Evolutionary conservation across 1,140 invertebrate species (phyloP).

Genomic region (Psilanteris sp.): DNA sequence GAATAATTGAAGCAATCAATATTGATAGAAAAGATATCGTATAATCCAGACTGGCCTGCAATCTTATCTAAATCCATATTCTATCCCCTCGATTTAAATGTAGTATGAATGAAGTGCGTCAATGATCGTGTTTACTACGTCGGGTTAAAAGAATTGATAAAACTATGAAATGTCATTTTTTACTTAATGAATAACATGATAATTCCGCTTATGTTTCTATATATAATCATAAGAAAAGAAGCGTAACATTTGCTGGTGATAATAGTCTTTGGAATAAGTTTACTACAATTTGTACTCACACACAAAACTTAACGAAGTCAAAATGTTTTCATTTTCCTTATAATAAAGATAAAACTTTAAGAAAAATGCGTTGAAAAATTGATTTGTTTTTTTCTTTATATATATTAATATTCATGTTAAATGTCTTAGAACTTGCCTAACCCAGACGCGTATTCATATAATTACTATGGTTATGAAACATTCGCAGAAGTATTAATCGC

Average conservation of each 20-base stretch:
- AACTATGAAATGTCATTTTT: neutral
- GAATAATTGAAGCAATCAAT: too few relatives aligned
- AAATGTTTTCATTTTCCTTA: too few relatives aligned
- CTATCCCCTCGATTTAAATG: neutral
- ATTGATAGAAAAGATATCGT: constrained; percentile 1
- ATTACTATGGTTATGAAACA: constrained; percentile 59
- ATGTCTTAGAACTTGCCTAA: constrained; percentile 48
- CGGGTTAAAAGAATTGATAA: neutral
- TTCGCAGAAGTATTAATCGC: constrained; percentile 54
- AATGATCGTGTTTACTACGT: neutral
- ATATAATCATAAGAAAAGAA: too few relatives aligned
- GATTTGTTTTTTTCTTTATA: constrained; percentile 28
- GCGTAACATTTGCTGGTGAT: too few relatives aligned
- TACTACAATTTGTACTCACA: too few relatives aligned
- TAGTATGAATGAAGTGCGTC: constrained; percentile 31
- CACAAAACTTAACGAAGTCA: too few relatives aligned
- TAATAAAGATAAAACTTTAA: too few relatives aligned
- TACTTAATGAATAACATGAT: neutral
- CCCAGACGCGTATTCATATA: constrained; percentile 28
- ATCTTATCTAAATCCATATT: constrained; percentile 18
- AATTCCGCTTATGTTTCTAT: too few relatives aligned
- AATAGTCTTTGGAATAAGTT: too few relatives aligned
- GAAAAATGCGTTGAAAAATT: constrained; percentile 22
- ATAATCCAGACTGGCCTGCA: constrained; percentile 2
- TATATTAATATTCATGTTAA: constrained; percentile 41